Base-by-base conservation (phyloP, 2,888 invertebrate genomes). In the Lithophane leautieri region DNA sequence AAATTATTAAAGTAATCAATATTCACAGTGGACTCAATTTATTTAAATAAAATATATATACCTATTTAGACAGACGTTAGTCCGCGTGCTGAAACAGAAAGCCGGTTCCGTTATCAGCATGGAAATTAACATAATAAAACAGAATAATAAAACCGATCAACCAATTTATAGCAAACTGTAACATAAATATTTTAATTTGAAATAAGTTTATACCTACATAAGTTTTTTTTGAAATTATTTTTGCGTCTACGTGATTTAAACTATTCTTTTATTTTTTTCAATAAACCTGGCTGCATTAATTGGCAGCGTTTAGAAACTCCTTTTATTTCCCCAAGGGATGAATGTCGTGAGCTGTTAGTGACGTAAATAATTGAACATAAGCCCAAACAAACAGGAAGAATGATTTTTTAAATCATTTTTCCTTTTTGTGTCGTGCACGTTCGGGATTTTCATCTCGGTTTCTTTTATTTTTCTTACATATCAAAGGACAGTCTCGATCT, bases 71-170 rank as follows among this genome's bases (percentile, higher is more conserved):
- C 4, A 34, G 16, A 22, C 47, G n/a, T 60, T 40, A 7, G 25
- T 8, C 40, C 22, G 1, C 62, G 44, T 69, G 52, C 65, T 34
- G 67, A 63, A 73, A 73, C 44, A 16, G 8, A 56, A 70, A 74
- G 19, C 11, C 34, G 25, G 40, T 68, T 56, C 63, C 34, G 67
- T 73, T 82, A 82, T 82, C 74, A 82, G 71, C 54, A 78, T 63
- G 72, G 62, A 66, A 56, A 69, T 63, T 78, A 70, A 67, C 47
- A 66, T 67, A 70, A 77, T 63, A 77, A 68, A 61, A 73, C 67
- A 63, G 40, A 70, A 63, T 73, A 40, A 66, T 66, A n/a, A 58
- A 82, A 78, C 4, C 69, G 74, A 62, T 78, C 68, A 62, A 67
- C 52, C 42, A 63, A 61, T 69, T 68, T 56, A 71, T 56, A 73